A percentile compares a stretch with the other conserved stretches of the same genome.
Evolutionary conservation across 2,113 vertebrate genomes (phyloP).

Genomic region (Apteryx mantelli): DNA sequence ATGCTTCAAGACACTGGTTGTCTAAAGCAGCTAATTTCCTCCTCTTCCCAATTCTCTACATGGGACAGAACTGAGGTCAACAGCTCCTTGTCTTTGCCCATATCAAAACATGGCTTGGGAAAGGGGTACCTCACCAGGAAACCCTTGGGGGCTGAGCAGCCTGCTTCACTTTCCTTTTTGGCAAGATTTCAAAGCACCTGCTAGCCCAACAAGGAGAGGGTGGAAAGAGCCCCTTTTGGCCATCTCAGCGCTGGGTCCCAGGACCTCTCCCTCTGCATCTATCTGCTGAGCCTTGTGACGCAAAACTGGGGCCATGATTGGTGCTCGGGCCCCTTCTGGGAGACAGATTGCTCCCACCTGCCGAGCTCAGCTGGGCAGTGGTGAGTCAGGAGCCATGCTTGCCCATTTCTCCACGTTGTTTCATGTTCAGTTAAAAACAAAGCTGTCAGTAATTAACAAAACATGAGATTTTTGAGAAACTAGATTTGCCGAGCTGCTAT

Average conservation of each 20-base stretch:
- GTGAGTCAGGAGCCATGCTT: slow-evolving; percentile 64
- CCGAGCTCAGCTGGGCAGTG: slow-evolving; percentile 51
- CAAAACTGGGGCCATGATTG: slow-evolving; percentile 28
- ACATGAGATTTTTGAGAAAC: slow-evolving; percentile 76
- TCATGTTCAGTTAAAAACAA: slow-evolving; percentile 78
- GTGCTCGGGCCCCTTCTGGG: slow-evolving; percentile 48
- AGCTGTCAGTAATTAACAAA: slow-evolving; percentile 78
- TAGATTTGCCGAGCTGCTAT: slow-evolving; percentile 75
- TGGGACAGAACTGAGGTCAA: not conserved
- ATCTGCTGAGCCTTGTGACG: not conserved
- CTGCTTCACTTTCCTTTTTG: not conserved
- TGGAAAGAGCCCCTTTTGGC: not conserved
- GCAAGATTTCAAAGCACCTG: not conserved
- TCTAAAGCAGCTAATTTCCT: not conserved
- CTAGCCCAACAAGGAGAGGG: not conserved
- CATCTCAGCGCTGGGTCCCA: not conserved
- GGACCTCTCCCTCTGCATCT: slow-evolving; percentile 1
- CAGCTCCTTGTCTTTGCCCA: fast-evolving
- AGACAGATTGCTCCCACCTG: slow-evolving; percentile 68
- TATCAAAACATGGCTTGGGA: not conserved
- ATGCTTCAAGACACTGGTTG: not conserved
- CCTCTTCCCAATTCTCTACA: not conserved
- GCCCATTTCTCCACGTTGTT: slow-evolving; percentile 67
- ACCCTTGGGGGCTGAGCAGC: not conserved
- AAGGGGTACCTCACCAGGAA: not conserved